phyloP scores from a whole-genome alignment of 2,888 invertebrate genomes.

The Hydroisotoma schaefferi region DNA sequence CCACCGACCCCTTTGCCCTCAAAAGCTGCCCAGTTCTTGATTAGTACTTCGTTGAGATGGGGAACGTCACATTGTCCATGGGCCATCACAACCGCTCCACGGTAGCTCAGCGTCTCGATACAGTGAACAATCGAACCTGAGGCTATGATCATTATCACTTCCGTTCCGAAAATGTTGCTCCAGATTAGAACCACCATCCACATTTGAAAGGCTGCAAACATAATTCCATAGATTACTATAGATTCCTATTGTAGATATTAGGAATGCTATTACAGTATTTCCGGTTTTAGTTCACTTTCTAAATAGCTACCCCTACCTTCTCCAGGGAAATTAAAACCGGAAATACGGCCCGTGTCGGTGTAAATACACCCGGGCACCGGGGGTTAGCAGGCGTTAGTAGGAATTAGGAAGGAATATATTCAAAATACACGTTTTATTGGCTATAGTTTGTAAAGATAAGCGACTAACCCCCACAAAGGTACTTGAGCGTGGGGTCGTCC shows the following conservation, averaged over 20 bases:
- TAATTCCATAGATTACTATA: too few species aligned
- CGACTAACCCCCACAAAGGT: slow-evolving; percentile 25
- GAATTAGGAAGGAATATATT: background rate
- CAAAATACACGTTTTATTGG: background rate
- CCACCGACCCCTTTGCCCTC: slow-evolving; percentile 33
- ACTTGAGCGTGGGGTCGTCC: slow-evolving; percentile 35
- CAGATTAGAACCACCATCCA: slow-evolving; percentile 45
- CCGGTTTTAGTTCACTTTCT: too few species aligned
- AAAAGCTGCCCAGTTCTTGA: slow-evolving; percentile 48
- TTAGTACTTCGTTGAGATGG: slow-evolving; percentile 44
- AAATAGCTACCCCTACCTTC: too few species aligned
- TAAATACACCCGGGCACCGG: too few species aligned
- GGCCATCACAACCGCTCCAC: slow-evolving; percentile 48
- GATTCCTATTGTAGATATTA: too few species aligned
- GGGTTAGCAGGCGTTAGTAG: too few species aligned
- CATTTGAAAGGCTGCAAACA: slow-evolving; percentile 33
- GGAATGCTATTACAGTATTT: too few species aligned
- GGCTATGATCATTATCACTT: slow-evolving; percentile 44
- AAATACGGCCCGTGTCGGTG: too few species aligned
- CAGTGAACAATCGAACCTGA: slow-evolving; percentile 44
- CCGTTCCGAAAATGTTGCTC: slow-evolving; percentile 39
- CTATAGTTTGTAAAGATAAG: background rate
- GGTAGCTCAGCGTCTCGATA: slow-evolving; percentile 44
- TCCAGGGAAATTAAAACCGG: too few species aligned
- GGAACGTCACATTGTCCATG: slow-evolving; percentile 47